phyloP scores from a whole-genome alignment of 2,797 vertebrate species.

The Sebastolobus altivelis region DNA sequence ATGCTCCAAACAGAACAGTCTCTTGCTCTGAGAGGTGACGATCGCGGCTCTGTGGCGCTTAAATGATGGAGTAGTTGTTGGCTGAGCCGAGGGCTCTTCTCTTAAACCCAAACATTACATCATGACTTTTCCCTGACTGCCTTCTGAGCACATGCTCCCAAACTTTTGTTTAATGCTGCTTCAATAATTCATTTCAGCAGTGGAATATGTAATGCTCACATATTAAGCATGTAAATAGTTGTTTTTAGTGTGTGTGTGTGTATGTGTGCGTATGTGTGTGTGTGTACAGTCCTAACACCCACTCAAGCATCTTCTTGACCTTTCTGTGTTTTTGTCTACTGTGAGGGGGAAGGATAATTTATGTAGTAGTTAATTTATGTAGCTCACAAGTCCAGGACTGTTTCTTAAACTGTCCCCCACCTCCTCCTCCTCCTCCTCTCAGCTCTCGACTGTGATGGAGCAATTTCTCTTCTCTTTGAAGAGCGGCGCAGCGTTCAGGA shows the following conservation, averaged over 20 bases:
- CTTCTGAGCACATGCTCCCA: conserved; percentile 26
- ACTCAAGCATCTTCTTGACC: conserved; percentile 53
- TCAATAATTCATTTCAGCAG: conserved; percentile 51
- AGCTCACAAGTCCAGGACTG: conserved; percentile 31
- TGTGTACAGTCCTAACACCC: conserved; percentile 6
- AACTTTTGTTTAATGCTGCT: conserved; percentile 58
- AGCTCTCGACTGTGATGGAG: conserved; percentile 47
- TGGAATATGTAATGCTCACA: conserved; percentile 43
- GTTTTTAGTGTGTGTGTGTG: conserved; percentile 19
- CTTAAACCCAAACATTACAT: conserved; percentile 46
- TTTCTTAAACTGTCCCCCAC: conserved; percentile 21
- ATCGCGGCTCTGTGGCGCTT: conserved; percentile 28
- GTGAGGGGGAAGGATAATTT: conserved; percentile 49
- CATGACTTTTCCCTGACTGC: conserved; percentile 29
- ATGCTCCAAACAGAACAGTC: conserved; percentile 2
- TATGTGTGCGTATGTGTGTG: conserved; percentile 18
- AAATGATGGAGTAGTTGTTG: conserved; percentile 31
- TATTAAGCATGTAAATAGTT: conserved; percentile 47
- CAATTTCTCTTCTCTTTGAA: conserved; percentile 65
- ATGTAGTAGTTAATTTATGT: conserved; percentile 51
- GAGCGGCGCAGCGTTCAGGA: conserved; percentile 38
- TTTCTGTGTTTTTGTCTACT: conserved; percentile 53
- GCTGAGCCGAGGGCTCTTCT: conserved; percentile 26
- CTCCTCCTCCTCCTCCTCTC: neutral
- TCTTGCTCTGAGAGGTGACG: conserved; percentile 2